Evolutionary conservation across 2,888 invertebrate species (phyloP), one percentile per base, ranked within the genome.

Genomic region (Chymomyza caudatula): DNA sequence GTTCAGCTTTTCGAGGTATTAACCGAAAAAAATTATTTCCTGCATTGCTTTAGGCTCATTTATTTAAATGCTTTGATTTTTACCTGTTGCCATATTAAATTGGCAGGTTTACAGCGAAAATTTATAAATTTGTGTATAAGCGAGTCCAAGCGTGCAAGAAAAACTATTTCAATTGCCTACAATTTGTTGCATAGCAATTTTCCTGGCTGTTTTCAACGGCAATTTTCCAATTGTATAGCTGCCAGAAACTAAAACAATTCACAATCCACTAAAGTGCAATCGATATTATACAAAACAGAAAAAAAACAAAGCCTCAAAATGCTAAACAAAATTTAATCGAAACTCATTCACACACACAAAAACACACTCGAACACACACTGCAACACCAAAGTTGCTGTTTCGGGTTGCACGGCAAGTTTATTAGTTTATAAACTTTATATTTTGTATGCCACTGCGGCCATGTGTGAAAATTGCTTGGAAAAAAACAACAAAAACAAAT

Each of bases 391-490:
- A 19, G 47, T 47, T 47, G 47, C 19, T 13, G 47, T 6, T 47
- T 15, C 8, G 6, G 51, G 17, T 51, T 17, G 17, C 29, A 37
- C 51, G 63, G 22, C 6, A 62, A 70, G 60, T 68, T 72, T 71
- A 72, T 72, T 62, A 72, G 68, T 68, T 68, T 67, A 69, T 72
- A 72, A 72, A 73, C 60, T 69, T 71, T 71, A 49, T n/a, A 22
- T 62, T 17, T 67, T 56, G 57, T 63, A 63, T 49, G 60, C 49
- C 66, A 67, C 23, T 60, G 65, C 19, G 63, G 17, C 49, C 63
- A 71, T 71, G 71, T 71, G 69, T 60, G 73, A 66, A 73, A 72
- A 69, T 72, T 69, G 68, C 65, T 19, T 4, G 25, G n/a, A 37
- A 8, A 42, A 60, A 59, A 43, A 54, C 22, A 37, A 5, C 42